Percentiles rank a stretch among this genome's conserved stretches.
These are phyloP conservation scores for Chloropsis cyanopogon DNA, from an alignment of 2,113 vertebrate species.

Conservation along the genomic window DNA sequence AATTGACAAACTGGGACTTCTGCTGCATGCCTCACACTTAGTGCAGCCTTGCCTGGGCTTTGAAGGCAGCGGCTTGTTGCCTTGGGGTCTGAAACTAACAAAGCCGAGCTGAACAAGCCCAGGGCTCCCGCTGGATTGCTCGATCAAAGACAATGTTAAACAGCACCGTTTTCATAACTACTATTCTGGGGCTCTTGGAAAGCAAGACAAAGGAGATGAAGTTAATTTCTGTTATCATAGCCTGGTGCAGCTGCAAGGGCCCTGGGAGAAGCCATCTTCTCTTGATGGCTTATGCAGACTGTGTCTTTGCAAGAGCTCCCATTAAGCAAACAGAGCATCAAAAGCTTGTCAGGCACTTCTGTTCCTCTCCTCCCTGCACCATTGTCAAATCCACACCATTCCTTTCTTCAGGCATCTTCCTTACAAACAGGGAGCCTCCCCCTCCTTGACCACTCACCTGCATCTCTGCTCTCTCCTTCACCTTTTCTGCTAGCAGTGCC, in stretches of 20 bases:
- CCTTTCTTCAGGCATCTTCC: not conserved
- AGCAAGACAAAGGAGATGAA: constrained; percentile 46
- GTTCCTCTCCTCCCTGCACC: not conserved
- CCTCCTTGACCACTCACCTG: not conserved
- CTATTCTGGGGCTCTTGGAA: constrained; percentile 62
- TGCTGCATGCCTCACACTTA: not conserved
- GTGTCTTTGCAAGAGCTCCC: constrained; percentile 15
- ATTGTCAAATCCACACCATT: not conserved
- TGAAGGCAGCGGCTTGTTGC: constrained; percentile 68
- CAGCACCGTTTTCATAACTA: constrained; percentile 68
- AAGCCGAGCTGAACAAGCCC: constrained; percentile 61
- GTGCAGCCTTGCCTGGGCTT: constrained; percentile 55
- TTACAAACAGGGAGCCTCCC: not conserved
- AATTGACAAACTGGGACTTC: constrained; percentile 73
- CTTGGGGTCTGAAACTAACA: constrained; percentile 74
- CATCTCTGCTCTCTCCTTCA: not conserved
- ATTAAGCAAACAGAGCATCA: constrained; percentile 27
- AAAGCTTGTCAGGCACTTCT: not conserved
- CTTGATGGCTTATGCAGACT: constrained; percentile 37
- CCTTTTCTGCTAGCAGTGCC: not conserved
- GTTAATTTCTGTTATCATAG: constrained; percentile 71
- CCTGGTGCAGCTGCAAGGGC: constrained; percentile 27
- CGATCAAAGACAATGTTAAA: constrained; percentile 76
- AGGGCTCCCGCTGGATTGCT: constrained; percentile 65
- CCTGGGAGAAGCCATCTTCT: constrained; percentile 58